These are phyloP conservation scores for Sclerodermus sp. DNA, from an alignment of 2,888 invertebrate genomes.

Conservation along the genomic window DNA sequence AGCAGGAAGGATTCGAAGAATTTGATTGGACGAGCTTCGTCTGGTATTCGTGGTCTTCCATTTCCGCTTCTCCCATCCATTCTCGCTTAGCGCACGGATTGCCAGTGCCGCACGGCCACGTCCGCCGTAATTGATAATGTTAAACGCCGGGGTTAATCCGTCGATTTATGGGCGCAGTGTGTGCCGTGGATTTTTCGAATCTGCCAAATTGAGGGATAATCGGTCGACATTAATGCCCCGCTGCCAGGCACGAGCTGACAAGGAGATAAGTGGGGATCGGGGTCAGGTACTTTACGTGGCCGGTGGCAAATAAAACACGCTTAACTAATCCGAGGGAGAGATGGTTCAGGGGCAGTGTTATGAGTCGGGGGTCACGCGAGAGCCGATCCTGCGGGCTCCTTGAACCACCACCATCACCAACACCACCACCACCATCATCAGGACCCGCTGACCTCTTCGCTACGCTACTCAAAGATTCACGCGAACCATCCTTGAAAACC, in stretches of 20 bases:
- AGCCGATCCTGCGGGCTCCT: no score
- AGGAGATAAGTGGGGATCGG: background rate
- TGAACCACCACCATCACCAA: no score
- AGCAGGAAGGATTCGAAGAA: no score
- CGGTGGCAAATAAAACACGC: slow-evolving; percentile 19
- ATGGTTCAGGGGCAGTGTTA: no score
- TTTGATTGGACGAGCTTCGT: no score
- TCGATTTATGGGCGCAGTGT: slow-evolving; percentile 50
- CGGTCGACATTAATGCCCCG: slow-evolving; percentile 24
- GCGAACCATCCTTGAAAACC: no score
- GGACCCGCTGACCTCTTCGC: no score
- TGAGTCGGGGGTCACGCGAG: no score
- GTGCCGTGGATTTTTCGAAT: slow-evolving; percentile 37
- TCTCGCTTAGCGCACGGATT: slow-evolving; percentile 13
- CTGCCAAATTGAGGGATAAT: slow-evolving; percentile 46
- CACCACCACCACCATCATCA: no score
- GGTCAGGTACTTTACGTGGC: slow-evolving; percentile 11
- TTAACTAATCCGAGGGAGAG: slow-evolving; percentile 19
- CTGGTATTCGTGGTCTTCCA: no score
- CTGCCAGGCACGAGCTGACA: background rate
- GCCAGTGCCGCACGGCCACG: slow-evolving; percentile 15
- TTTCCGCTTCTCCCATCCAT: slow-evolving; percentile 10
- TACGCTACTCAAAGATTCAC: no score
- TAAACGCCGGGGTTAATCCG: slow-evolving; percentile 51
- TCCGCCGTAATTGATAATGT: slow-evolving; percentile 52